phyloP scores from a whole-genome alignment of 1,140 invertebrate genomes.

The Lepidurus arcticus region DNA sequence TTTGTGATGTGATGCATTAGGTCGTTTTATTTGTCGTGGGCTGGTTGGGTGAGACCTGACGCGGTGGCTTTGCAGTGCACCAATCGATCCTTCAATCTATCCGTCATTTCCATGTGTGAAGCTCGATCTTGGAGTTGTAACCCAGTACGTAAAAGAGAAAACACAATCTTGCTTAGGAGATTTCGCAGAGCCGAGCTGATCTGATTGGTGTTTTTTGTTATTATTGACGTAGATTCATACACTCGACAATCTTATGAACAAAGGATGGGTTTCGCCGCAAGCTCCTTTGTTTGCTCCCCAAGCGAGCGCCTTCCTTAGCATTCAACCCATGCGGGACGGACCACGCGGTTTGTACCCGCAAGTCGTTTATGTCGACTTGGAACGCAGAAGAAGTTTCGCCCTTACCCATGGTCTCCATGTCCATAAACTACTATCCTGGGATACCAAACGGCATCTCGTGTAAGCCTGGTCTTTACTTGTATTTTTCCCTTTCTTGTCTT shows the following conservation, averaged over 20 bases:
- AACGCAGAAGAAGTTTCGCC: conserved; percentile 7
- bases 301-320: background rate
- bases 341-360: background rate
- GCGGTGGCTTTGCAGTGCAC: background rate
- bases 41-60: conserved; percentile 8
- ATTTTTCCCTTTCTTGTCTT: background rate
- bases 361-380: background rate
- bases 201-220: background rate
- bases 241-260: background rate
- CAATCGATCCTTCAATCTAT: conserved; percentile 6
- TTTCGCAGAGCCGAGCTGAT: background rate
- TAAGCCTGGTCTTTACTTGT: background rate
- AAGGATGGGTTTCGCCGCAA: conserved; percentile 1
- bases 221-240: conserved; percentile 12
- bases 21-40: conserved; percentile 9
- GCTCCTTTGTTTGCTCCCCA: conserved; percentile 2
- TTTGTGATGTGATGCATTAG: background rate
- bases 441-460: background rate
- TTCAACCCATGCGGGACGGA: conserved; percentile 8
- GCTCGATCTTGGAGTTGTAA: background rate
- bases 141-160: conserved; percentile 3
- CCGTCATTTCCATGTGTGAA: conserved; percentile 19
- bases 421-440: conserved; percentile 5
- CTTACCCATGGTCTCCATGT: background rate
- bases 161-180: background rate